These are phyloP conservation scores for Trogon surrucura DNA, from an alignment of 2,113 vertebrate species.

Conservation along the genomic window DNA sequence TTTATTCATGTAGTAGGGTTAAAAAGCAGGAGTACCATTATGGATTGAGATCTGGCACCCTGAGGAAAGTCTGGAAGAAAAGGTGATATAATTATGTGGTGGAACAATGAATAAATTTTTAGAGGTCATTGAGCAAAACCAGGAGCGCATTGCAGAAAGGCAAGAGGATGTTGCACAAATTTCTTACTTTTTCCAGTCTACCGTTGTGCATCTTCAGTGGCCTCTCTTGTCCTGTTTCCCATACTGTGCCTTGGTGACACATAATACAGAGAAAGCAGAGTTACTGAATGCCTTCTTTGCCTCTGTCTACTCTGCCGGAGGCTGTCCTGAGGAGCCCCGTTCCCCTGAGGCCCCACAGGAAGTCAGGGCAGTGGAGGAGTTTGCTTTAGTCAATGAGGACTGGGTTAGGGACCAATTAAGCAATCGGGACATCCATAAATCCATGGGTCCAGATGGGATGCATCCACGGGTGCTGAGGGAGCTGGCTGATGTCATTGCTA, in stretches of 20 bases:
- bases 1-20: background rate
- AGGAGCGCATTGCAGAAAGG: background rate
- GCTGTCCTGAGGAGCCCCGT: too few species aligned
- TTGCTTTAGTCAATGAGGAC: too few species aligned
- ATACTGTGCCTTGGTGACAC: background rate
- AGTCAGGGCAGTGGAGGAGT: too few species aligned
- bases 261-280: too few species aligned
- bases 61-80: background rate
- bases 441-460: too few species aligned
- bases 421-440: too few species aligned
- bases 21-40: background rate
- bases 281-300: too few species aligned
- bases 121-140: background rate
- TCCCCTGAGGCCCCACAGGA: too few species aligned
- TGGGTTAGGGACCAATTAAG: too few species aligned
- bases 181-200: background rate
- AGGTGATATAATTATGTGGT: background rate
- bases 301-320: too few species aligned
- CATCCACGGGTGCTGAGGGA: too few species aligned
- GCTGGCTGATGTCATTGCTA: too few species aligned
- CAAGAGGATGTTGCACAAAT: background rate
- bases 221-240: background rate
- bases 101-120: background rate
- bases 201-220: background rate
- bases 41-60: background rate